These are phyloP conservation scores for Papilio polytes DNA, from an alignment of 1,140 invertebrate genomes.

Conservation along the genomic window DNA sequence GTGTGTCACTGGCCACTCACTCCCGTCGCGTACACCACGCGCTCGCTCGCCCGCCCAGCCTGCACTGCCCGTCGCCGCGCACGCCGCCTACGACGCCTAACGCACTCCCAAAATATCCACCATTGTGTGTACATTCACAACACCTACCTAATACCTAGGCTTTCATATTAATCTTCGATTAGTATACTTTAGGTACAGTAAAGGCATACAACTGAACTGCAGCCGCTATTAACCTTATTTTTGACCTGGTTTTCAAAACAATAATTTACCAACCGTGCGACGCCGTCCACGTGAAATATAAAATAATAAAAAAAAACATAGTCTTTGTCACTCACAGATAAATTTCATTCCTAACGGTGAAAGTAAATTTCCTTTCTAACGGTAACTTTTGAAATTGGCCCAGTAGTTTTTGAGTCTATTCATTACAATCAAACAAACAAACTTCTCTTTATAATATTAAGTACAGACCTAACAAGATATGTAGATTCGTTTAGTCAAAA, in stretches of 20 bases:
- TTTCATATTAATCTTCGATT: constrained; percentile 71
- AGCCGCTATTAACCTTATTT: constrained; percentile 69
- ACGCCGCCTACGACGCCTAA: constrained; percentile 50
- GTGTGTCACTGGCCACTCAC: constrained; percentile 54
- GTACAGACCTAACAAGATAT: too few species aligned
- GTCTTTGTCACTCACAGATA: too few species aligned
- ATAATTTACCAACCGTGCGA: background rate
- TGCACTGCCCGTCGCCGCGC: constrained; percentile 53
- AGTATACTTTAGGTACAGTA: constrained; percentile 58
- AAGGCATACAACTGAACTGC: constrained; percentile 60
- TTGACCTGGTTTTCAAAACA: constrained; percentile 48
- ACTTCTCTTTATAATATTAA: too few species aligned
- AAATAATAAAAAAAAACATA: too few species aligned
- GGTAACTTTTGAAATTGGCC: too few species aligned
- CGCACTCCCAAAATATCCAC: constrained; percentile 71
- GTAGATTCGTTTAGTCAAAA: background rate
- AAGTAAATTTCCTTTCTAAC: too few species aligned
- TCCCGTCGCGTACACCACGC: constrained; percentile 56
- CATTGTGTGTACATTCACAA: constrained; percentile 76
- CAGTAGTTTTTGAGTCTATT: too few species aligned
- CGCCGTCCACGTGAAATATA: too few species aligned
- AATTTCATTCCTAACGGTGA: too few species aligned
- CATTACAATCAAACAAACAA: too few species aligned
- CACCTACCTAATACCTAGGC: constrained; percentile 79
- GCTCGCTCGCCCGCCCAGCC: constrained; percentile 60